Evolutionary conservation across 2,888 invertebrate species (phyloP), one percentile per base, ranked within the genome.

Genomic region (Deilephila porcellus): DNA sequence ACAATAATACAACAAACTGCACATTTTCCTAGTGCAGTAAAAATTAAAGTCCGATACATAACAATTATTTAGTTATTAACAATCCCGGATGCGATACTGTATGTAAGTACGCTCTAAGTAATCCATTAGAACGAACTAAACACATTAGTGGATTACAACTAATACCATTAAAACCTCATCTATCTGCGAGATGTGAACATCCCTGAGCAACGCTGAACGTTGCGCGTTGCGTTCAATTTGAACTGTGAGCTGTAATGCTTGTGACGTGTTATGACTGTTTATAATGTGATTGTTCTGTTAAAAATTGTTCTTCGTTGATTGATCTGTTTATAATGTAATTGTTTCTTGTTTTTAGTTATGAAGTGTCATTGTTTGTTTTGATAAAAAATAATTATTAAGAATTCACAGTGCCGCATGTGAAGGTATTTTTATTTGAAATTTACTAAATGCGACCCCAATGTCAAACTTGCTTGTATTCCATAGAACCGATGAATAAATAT

Each of bases 131-230:
- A 81, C 79, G 79, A 89, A 90, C 89, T 90, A 87, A 88, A 86
- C 81, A 80, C 90, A 89, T 90, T 90, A 88, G 85, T 81, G 82
- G 80, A 90, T 90, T 87, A 89, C 86, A 87, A 88, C 85, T 88
- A 88, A 90, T 88, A 81, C 79, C 83, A 88, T 90, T 90, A 90
- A 88, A 90, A 87, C 84, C 86, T 85, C 88, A 89, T 89, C 84
- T 87, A 85, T 85, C 82, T 81, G 77, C 77, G 80, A 80, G 81
- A 81, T 81, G 82, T 80, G 80, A 73, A 34, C 34, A 78, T 82
- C 78, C 81, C 79, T 78, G 80, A 80, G 81, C 81, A 81, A 77
- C 76, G 71, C 20, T 73, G 77, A 64, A 75, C 81, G 83, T 80
- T 77, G 81, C 79, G 73, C 78, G 76, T 76, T 78, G 62, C 70